Evolutionary conservation across 2,888 invertebrate species (phyloP).

Genomic region (Drosophila peninsularis): DNA sequence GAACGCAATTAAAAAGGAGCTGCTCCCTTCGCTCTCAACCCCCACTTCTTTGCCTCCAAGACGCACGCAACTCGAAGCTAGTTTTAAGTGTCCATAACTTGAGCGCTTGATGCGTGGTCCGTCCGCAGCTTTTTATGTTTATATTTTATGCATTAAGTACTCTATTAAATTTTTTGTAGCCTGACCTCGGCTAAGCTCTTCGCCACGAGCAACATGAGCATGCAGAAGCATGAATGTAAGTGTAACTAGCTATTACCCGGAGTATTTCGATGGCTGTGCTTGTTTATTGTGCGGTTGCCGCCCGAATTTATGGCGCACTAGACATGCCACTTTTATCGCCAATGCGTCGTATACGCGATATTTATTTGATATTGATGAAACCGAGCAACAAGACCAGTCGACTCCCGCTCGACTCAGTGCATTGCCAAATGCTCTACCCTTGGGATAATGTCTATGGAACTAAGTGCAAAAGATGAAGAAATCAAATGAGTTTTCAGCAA

Average conservation of each 20-base stretch:
- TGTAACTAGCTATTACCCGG: constrained; percentile 21
- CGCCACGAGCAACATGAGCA: constrained; percentile 3
- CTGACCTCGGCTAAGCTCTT: constrained; percentile 15
- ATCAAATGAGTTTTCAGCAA: neutral
- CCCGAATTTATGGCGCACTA: constrained; percentile 54
- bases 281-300: constrained; percentile 39
- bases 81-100: constrained; percentile 29
- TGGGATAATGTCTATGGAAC: neutral
- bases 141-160: constrained; percentile 72
- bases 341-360: constrained; percentile 46
- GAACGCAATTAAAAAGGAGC: constrained; percentile 68
- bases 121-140: constrained; percentile 58
- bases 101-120: constrained; percentile 25
- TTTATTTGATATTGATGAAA: constrained; percentile 58
- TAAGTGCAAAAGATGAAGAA: too few species aligned
- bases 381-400: neutral
- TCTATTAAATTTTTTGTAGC: constrained; percentile 66
- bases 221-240: constrained; percentile 1
- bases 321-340: constrained; percentile 34
- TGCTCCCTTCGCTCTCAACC: neutral
- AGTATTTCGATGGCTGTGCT: constrained; percentile 13
- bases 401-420: neutral
- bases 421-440: too few species aligned
- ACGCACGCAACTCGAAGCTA: constrained; percentile 40
- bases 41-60: neutral